Conservation (phyloP, 2,888 invertebrate species). For the Mythimna impura region DNA sequence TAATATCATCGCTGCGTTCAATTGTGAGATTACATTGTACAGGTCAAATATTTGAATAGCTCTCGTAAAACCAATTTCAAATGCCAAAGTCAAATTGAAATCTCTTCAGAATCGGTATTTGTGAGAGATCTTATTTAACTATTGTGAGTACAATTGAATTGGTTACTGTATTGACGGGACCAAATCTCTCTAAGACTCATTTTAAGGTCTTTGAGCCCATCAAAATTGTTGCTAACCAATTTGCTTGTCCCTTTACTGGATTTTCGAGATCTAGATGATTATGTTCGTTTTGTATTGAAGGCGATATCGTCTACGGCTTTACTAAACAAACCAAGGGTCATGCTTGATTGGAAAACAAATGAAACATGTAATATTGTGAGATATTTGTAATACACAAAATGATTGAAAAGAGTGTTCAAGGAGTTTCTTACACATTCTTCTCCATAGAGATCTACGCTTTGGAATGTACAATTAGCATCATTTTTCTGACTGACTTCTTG, state of each 20-base stretch:
- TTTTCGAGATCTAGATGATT: too few relatives aligned
- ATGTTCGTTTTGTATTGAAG: too few relatives aligned
- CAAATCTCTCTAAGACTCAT: not conserved
- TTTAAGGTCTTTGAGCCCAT: not conserved
- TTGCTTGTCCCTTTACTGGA: not conserved
- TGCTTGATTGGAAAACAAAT: too few relatives aligned
- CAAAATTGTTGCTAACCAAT: not conserved
- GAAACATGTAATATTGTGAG: too few relatives aligned
- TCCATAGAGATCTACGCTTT: too few relatives aligned
- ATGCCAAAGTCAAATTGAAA: conserved; percentile 13
- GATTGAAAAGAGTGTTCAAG: too few relatives aligned
- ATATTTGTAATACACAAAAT: too few relatives aligned
- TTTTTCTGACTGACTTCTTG: too few relatives aligned
- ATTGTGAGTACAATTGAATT: conserved; percentile 22
- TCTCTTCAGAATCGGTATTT: conserved; percentile 22
- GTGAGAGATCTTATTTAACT: conserved; percentile 23
- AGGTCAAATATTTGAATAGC: conserved; percentile 40
- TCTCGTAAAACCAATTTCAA: conserved; percentile 36
- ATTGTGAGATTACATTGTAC: conserved; percentile 9
- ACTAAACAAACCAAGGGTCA: too few relatives aligned
- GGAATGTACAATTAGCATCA: too few relatives aligned
- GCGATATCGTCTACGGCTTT: too few relatives aligned
- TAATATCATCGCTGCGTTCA: conserved; percentile 5
- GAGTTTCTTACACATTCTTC: too few relatives aligned
- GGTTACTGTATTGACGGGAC: conserved; percentile 10